Base-by-base conservation (phyloP, 2,797 vertebrate genomes). In the Acanthurus lineatus region DNA sequence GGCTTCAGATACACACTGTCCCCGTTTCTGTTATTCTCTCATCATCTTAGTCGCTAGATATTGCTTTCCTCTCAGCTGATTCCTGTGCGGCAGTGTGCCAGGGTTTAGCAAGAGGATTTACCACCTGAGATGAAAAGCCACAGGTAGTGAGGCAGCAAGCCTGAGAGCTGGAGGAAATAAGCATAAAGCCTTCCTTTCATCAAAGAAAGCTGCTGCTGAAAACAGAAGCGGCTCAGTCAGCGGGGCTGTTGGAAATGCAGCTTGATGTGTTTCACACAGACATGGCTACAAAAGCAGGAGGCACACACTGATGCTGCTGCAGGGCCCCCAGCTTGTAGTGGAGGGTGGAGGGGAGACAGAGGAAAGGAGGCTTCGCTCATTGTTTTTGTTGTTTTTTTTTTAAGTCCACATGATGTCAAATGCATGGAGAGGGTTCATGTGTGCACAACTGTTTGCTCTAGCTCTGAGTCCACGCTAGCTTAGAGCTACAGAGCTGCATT, bases 101-200 rank as follows among this genome's bases (percentile, higher is more conserved):
- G 51, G 5, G 48, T 10, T 9, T 47, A 69, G 72, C 20, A 70
- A 14, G 20, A 38, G 65, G 73, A 80, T 71, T 81, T 56, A 79
- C 17, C 62, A 58, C 58, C 56, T 54, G 62, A 75, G 73, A 81
- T 61, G 49, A 67, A 61, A 79, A 67, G 52, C 64, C 51, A 69
- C 54, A 71, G 76, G 69, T 80, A 62, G 35, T 0, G 61, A 71
- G 35, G 59, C 54, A 16, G 56, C 56, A 40, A 81, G 42, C 66
- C 76, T 3, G 45, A 45, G 47, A 68, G 51, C 44, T 19, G n/a
- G 14, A 69, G 61, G 35, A 79, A 54, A 65, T 12, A 6, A 54
- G 65, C 52, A 20, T 16, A 79, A 68, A 79, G 44, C 60, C 64
- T 44, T 40, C 44, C 59, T 73, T 72, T 69, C 47, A 70, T 80